Percentiles rank a stretch among this genome's conserved stretches.
Conservation (phyloP, 2,797 vertebrate species). For the Ctenopoma multispine region DNA sequence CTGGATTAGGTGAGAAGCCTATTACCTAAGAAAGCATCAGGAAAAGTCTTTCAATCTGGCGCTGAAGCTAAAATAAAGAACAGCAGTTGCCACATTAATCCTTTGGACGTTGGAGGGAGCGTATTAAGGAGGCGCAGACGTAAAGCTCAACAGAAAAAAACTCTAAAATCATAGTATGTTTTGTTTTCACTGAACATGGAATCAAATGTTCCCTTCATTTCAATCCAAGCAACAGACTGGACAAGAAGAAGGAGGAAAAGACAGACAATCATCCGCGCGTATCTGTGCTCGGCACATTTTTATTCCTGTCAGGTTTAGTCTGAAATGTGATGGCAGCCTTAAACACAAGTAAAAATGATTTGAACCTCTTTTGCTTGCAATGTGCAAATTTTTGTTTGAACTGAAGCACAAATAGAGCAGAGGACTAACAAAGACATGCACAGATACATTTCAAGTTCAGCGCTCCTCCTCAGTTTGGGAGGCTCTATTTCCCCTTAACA, state of each 20-base stretch:
- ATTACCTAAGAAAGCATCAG: constrained; percentile 10
- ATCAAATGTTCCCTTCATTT: constrained; percentile 13
- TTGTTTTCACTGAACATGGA: background rate
- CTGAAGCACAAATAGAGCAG: constrained; percentile 1
- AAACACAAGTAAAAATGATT: constrained; percentile 8
- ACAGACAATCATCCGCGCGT: constrained; percentile 17
- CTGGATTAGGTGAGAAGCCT: constrained; percentile 20
- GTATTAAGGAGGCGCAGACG: background rate
- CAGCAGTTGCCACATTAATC: constrained; percentile 14
- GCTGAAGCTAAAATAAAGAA: constrained; percentile 25
- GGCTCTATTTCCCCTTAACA: background rate
- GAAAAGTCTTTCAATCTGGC: constrained; percentile 21
- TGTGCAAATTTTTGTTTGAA: constrained; percentile 21
- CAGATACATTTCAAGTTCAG: constrained; percentile 8
- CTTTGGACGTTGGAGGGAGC: constrained; percentile 1
- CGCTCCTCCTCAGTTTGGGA: background rate
- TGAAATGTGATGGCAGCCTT: background rate
- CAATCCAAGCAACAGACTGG: constrained; percentile 3
- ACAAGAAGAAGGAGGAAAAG: constrained; percentile 25
- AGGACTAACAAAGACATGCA: background rate
- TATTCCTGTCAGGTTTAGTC: background rate
- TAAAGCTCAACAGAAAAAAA: constrained; percentile 7
- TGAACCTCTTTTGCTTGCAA: constrained; percentile 1
- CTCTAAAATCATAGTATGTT: constrained; percentile 11
- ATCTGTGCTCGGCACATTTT: constrained; percentile 14